Evolutionary conservation across 2,888 invertebrate genomes (phyloP).

Genomic region (Dorcus parallelipipedus): DNA sequence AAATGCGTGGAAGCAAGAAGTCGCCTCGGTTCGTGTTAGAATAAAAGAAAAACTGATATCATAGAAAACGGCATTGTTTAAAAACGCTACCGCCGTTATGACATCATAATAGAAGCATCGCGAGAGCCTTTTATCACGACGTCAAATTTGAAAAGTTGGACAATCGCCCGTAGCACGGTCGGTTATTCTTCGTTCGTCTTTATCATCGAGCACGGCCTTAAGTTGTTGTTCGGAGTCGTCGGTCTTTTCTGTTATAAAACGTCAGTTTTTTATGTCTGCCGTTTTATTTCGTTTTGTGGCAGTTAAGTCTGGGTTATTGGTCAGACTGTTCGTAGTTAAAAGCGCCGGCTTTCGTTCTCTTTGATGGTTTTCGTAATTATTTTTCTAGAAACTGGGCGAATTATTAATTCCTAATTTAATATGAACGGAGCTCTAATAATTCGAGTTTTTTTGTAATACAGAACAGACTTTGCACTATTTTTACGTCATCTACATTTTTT

Average conservation of each 20-base stretch:
- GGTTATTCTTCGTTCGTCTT: background rate
- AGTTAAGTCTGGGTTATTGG: conserved; percentile 33
- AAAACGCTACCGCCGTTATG: conserved; percentile 24
- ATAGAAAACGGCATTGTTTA: conserved; percentile 20
- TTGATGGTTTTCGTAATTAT: conserved; percentile 26
- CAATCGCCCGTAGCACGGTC: conserved; percentile 13
- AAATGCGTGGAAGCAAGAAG: too few species aligned
- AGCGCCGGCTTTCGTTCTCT: conserved; percentile 8
- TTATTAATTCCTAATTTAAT: too few species aligned
- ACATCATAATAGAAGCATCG: conserved; percentile 23
- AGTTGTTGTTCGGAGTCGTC: conserved; percentile 8
- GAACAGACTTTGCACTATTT: too few species aligned
- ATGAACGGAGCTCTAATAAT: too few species aligned
- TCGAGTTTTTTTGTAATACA: too few species aligned
- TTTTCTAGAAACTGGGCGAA: conserved; percentile 20
- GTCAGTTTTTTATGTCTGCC: conserved; percentile 28
- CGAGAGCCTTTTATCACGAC: conserved; percentile 23
- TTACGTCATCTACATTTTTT: too few species aligned
- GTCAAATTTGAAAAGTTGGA: conserved; percentile 24
- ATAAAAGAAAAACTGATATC: background rate
- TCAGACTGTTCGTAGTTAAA: conserved; percentile 18
- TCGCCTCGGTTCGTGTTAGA: background rate
- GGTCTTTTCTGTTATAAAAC: conserved; percentile 30
- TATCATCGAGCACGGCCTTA: background rate
- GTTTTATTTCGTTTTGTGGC: conserved; percentile 26